Evolutionary conservation across 2,797 vertebrate species (phyloP), one percentile per base, ranked within the genome.

Genomic region (Iguana delicatissima): DNA sequence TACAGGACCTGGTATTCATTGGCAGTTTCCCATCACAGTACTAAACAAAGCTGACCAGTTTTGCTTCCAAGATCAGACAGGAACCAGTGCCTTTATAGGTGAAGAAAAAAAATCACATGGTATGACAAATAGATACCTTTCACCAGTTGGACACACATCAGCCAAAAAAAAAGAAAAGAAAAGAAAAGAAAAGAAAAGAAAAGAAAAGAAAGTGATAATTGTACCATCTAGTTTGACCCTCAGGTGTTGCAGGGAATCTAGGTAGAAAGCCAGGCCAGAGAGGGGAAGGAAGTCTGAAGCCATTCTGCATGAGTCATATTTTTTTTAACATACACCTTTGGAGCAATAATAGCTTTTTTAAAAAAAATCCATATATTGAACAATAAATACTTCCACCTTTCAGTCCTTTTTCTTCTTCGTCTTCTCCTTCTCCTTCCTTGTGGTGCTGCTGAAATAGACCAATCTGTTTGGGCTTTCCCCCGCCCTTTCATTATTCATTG

Each of bases 401-500:
- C 52, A 42, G 6, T 79, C 50, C 22, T 84, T 52, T 32, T 29
- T 59, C 46, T 90, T 16, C 24, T 74, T 20, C 24, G 18, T 59
- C 46, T 90, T 16, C 24, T 74, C 10, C 24, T 69, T 69, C 42
- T 46, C 24, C 76, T 26, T 87, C 35, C 57, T 87, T 29, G 22
- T n/a, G 16, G n/a, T 79, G 35, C 46, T 79, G 73, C 35, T 42
- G 7, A 73, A 67, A 32, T 74, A 84, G 72, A 13, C 22, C 20
- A 74, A n/a, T 6, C 38, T 64, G 7, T 73, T 38, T 57, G 20
- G n/a, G 20, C 0, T 32, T n/a, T 4, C 6, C 14, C 10, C 38
- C 67, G 9, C 59, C 16, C 73, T n/a, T 73, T 64, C 79, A 89
- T 89, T 84, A 84, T 94, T 96, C 89, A 92, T 86, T 93, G 91